A percentile compares a stretch with the other conserved stretches of the same genome.
Evolutionary conservation across 2,888 invertebrate species (phyloP).

Genomic region (Drosophila hamatofila): DNA sequence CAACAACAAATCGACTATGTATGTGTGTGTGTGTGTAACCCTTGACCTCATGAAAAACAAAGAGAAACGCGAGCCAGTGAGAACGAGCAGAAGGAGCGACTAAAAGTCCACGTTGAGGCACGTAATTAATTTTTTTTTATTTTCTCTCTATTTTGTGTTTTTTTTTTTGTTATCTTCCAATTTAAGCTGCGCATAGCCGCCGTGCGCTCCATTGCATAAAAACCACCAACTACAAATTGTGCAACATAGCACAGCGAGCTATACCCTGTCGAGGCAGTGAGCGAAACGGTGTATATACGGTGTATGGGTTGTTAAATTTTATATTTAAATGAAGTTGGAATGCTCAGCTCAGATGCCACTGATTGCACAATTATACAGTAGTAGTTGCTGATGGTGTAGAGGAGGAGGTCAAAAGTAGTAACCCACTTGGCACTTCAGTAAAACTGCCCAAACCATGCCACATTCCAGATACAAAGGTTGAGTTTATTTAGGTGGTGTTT

Average conservation of each 20-base stretch:
- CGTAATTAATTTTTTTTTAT: slow-evolving; percentile 48
- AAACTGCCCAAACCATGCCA: no score
- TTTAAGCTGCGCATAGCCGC: slow-evolving; percentile 22
- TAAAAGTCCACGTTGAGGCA: slow-evolving; percentile 24
- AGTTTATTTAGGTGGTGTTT: no score
- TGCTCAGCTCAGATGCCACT: no score
- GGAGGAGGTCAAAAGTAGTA: no score
- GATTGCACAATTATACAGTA: no score
- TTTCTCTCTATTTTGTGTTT: slow-evolving; percentile 6
- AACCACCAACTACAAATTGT: slow-evolving; percentile 20
- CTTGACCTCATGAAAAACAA: slow-evolving; percentile 56
- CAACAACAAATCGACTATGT: slow-evolving; percentile 11
- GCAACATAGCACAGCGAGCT: background rate
- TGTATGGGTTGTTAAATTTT: background rate
- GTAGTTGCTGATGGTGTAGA: no score
- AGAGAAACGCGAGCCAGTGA: slow-evolving; percentile 8
- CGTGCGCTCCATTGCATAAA: slow-evolving; percentile 27
- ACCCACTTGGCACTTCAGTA: no score
- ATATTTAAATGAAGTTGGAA: no score
- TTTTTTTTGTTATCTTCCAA: slow-evolving; percentile 34
- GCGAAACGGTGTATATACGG: background rate
- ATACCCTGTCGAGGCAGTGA: background rate
- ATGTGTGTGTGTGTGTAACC: slow-evolving; percentile 46
- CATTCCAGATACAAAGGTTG: no score
- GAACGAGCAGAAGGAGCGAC: background rate